Evolutionary conservation across 1,140 invertebrate genomes (phyloP), one percentile per base, ranked within the genome.

Genomic region (Trichogramma pretiosum): DNA sequence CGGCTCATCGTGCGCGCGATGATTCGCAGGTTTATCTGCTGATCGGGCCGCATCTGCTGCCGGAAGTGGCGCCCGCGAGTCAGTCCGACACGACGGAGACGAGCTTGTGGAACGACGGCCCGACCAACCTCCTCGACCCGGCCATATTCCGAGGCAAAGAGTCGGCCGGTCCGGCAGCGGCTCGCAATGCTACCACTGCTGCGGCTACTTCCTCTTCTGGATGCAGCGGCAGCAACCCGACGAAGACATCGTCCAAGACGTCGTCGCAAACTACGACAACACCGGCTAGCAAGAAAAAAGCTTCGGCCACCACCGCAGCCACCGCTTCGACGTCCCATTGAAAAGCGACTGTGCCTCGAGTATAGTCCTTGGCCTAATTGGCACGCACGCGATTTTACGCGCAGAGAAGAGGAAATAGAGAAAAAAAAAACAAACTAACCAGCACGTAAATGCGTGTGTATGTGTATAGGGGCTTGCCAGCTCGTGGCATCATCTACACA

Each of bases 1-100:
- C n/a, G n/a, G n/a, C n/a, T n/a, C n/a, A n/a, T n/a, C n/a, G n/a
- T n/a, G n/a, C n/a, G n/a, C n/a, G n/a, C n/a, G n/a, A n/a, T n/a
- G n/a, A n/a, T 38, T 11, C 10, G 16, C 32, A 51, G 49, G 56
- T 63, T 36, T 67, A 70, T 38, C 62, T 65, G 26, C 47, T 74
- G 18, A 58, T 75, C 0, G 73, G 70, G 0, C 72, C 73, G 0
- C 72, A 76, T 56, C 53, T 76, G 9, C 46, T 76, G 28, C 65
- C 68, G 14, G 21, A 43, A 8, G 59, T 61, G n/a, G 53, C 53
- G 0, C 54, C 52, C 1, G 17, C 48, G 4, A 59, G 62, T 10
- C 52, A 62, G 0, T 50, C 39, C 0, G 56, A 63, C 16, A 65
- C 59, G 1, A 39, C 65, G 13, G 67, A 70, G 2, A 36, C 52